Percentiles rank a stretch among this genome's conserved stretches.
These are phyloP conservation scores for Aplysia californica DNA, from an alignment of 1,140 invertebrate genomes.

Conservation along the genomic window DNA sequence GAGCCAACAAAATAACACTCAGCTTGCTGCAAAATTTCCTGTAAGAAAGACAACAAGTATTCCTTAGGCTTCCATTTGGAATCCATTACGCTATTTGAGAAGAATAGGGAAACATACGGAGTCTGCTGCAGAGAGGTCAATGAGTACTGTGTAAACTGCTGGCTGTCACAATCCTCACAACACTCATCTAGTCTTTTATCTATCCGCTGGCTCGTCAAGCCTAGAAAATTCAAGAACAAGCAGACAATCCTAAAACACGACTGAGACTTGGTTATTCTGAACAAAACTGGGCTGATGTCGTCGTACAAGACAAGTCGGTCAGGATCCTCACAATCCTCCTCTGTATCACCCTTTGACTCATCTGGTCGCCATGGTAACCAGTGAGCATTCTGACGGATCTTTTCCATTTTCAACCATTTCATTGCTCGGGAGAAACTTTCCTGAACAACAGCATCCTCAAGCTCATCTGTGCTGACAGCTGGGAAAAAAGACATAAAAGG, in stretches of 20 bases:
- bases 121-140: background rate
- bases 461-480: constrained; percentile 50
- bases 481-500: background rate
- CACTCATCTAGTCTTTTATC: no score
- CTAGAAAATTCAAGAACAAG: constrained; percentile 65
- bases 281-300: constrained; percentile 64
- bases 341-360: constrained; percentile 53
- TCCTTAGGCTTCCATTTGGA: constrained; percentile 18
- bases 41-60: constrained; percentile 18
- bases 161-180: background rate
- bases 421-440: constrained; percentile 42
- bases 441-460: constrained; percentile 49
- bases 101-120: background rate
- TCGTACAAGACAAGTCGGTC: constrained; percentile 69
- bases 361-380: constrained; percentile 69
- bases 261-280: constrained; percentile 50
- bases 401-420: constrained; percentile 69
- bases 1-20: constrained; percentile 38
- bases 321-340: constrained; percentile 69
- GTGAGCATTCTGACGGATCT: constrained; percentile 58
- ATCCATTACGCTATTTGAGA: background rate
- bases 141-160: constrained; percentile 11
- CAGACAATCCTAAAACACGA: constrained; percentile 58
- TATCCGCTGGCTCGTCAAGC: no score
- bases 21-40: constrained; percentile 42